These are phyloP conservation scores for Melanostoma scalare DNA, from an alignment of 2,888 invertebrate genomes.

Conservation along the genomic window DNA sequence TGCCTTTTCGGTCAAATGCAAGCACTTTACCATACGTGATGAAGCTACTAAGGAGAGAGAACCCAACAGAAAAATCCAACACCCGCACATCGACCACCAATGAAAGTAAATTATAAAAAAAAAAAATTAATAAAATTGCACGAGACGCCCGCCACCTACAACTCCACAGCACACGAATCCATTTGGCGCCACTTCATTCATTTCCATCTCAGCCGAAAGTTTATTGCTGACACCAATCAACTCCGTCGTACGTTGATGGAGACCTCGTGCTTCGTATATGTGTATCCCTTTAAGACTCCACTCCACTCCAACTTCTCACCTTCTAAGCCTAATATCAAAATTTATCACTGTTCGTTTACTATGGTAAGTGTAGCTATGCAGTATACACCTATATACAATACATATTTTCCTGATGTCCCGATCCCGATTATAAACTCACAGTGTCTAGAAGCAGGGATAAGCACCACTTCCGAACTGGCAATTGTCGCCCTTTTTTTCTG, in stretches of 20 bases:
- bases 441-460: conserved; percentile 53
- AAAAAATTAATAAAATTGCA: conserved; percentile 74
- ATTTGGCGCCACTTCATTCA: conserved; percentile 74
- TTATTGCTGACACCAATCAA: conserved; percentile 77
- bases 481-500: conserved; percentile 57
- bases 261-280: conserved; percentile 21
- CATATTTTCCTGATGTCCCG: conserved; percentile 45
- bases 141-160: conserved; percentile 67
- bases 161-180: conserved; percentile 59
- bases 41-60: conserved; percentile 1
- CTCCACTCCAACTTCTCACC: conserved; percentile 34
- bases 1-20: conserved; percentile 48
- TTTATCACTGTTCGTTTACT: conserved; percentile 62
- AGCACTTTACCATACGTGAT: conserved; percentile 41
- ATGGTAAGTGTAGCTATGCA: conserved; percentile 3
- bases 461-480: conserved; percentile 29
- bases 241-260: conserved; percentile 71
- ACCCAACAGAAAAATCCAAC: conserved; percentile 32
- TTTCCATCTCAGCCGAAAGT: conserved; percentile 72
- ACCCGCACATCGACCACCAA: conserved; percentile 48
- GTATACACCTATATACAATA: not conserved
- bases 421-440: conserved; percentile 50
- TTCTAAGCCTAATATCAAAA: conserved; percentile 71
- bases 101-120: conserved; percentile 76
- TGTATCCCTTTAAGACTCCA: conserved; percentile 49